These are phyloP conservation scores for Colistium nudipinnis DNA, from an alignment of 2,113 vertebrate genomes.

Conservation along the genomic window DNA sequence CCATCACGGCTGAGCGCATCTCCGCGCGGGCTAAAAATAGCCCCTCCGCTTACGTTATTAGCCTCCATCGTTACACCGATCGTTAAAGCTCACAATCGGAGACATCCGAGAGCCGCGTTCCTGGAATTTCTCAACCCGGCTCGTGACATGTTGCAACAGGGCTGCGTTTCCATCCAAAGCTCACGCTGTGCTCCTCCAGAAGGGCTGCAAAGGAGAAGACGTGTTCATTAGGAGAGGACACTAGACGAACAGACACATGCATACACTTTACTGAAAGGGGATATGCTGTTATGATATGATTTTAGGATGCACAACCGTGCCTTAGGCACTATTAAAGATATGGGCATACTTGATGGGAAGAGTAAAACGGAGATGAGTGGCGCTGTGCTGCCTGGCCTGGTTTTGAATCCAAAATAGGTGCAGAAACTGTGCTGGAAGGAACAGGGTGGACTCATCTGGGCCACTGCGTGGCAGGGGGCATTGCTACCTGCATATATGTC, in stretches of 20 bases:
- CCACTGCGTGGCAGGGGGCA: slow-evolving; percentile 39
- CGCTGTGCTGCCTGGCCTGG: slow-evolving; percentile 66
- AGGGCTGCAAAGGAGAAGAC: neutral
- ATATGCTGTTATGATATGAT: too few species aligned
- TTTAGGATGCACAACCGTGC: too few species aligned
- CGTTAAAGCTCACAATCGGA: slow-evolving; percentile 19
- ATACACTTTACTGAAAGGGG: neutral
- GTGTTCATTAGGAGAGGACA: neutral
- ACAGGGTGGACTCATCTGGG: slow-evolving; percentile 66
- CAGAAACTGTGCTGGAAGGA: slow-evolving; percentile 66
- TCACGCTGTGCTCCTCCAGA: neutral
- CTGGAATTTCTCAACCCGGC: neutral
- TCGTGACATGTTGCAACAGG: neutral
- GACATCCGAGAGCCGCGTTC: neutral
- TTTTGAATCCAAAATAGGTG: slow-evolving; percentile 73
- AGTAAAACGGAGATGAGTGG: neutral
- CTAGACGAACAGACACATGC: neutral
- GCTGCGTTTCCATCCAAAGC: neutral
- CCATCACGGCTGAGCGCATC: slow-evolving; percentile 66
- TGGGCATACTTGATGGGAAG: neutral
- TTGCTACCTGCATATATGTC: slow-evolving; percentile 13
- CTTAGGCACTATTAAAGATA: neutral
- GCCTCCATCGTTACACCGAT: slow-evolving; percentile 28
- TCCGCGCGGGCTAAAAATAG: slow-evolving; percentile 69
- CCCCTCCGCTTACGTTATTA: slow-evolving; percentile 57